Percentiles rank a stretch among this genome's conserved stretches.
phyloP scores from a whole-genome alignment of 1,140 invertebrate species.

The Maconellicoccus hirsutus region DNA sequence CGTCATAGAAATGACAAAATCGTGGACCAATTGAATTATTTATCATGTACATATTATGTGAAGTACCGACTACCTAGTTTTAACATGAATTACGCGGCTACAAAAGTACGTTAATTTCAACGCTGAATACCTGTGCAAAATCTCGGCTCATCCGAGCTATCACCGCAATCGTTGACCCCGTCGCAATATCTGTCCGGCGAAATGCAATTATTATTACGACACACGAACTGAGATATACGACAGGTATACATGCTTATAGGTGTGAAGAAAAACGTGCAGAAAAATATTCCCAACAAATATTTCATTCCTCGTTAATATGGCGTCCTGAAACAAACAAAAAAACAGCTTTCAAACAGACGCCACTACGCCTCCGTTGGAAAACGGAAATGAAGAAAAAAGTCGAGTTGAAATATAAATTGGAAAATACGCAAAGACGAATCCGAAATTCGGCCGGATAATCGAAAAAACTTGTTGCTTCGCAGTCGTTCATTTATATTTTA shows the following conservation, averaged over 20 bases:
- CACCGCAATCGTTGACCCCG: slow-evolving; percentile 65
- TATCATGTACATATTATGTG: too few relatives aligned
- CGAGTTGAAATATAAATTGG: not conserved
- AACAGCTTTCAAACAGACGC: not conserved
- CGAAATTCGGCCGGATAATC: not conserved
- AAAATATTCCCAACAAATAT: slow-evolving; percentile 14
- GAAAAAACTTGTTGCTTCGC: slow-evolving; percentile 3
- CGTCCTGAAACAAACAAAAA: not conserved
- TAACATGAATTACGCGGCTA: too few relatives aligned
- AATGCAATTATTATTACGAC: slow-evolving; percentile 64
- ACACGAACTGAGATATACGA: slow-evolving; percentile 68
- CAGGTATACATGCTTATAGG: slow-evolving; percentile 32
- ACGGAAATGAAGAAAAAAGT: not conserved
- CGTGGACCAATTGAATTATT: too few relatives aligned
- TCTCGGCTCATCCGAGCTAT: slow-evolving; percentile 68
- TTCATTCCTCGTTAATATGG: slow-evolving; percentile 9
- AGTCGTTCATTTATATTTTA: not conserved
- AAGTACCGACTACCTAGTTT: too few relatives aligned
- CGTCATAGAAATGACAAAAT: too few relatives aligned
- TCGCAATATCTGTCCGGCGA: slow-evolving; percentile 76
- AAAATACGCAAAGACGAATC: not conserved
- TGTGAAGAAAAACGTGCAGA: not conserved
- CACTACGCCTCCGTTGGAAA: too few relatives aligned
- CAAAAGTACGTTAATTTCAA: too few relatives aligned
- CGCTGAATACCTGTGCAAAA: slow-evolving; percentile 54